Base-by-base conservation (phyloP, 2,888 invertebrate genomes). In the Melipona beecheii region DNA sequence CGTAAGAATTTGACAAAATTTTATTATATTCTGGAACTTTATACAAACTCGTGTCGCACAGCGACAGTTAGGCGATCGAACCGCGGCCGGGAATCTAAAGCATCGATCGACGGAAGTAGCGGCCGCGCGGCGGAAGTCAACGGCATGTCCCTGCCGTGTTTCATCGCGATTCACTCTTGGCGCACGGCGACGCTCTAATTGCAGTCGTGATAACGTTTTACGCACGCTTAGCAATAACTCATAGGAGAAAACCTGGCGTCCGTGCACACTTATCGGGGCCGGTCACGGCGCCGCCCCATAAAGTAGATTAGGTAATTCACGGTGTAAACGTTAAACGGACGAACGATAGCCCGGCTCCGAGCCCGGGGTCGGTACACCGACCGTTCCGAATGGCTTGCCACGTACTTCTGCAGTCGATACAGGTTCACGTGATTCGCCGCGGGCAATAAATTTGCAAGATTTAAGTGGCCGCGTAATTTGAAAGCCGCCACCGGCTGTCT, bases 141-240 rank as follows among this genome's bases (percentile, higher is more conserved):
- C 65, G 80, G 69, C 81, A 50, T 76, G 82, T 75, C 64, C 73
- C 62, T 49, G 80, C 76, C 87, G 83, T 90, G 91, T 91, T 90
- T 90, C 89, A 90, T 90, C 88, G 90, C 87, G 91, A 92, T 92
- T 92, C 89, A 90, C 91, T 90, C 87, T 88, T 90, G 85, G 85
- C 70, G 65, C 83, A 75, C 87, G 90, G 91, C 91, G 91, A 91
- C 89, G 89, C 90, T 91, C 90, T 92, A 92, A 93, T 92, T 92
- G 90, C 88, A 80, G 86, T 70, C 66, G 87, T 86, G 92, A 93
- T 92, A 93, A 90, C 91, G 91, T 90, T 91, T 92, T 91, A 91
- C 89, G 89, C 89, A 87, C 89, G 90, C 89, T 90, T 87, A 78
- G 83, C 88, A 86, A 85, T 91, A 91, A 92, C 81, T 92, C 91